A percentile compares a stretch with the other conserved stretches of the same genome.
Evolutionary conservation across 2,888 invertebrate species (phyloP).

Genomic region (Octonoba sinensis): DNA sequence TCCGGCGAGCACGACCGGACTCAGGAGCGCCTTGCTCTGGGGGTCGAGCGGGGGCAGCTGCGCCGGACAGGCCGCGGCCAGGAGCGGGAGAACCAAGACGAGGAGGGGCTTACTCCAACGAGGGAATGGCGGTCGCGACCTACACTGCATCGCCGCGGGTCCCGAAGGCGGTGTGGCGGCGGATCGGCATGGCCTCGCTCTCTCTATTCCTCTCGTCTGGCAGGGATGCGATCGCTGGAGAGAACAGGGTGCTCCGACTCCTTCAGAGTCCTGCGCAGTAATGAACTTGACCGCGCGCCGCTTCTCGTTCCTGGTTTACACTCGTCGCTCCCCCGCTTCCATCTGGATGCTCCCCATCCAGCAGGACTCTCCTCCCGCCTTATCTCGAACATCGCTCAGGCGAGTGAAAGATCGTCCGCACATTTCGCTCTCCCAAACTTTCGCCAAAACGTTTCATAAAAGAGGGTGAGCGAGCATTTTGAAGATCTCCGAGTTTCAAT

Average conservation of each 20-base stretch:
- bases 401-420: too few relatives aligned
- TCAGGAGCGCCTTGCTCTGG: conserved; percentile 43
- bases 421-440: not conserved
- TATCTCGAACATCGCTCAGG: too few relatives aligned
- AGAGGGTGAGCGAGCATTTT: too few relatives aligned
- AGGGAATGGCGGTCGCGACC: conserved; percentile 9
- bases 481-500: too few relatives aligned
- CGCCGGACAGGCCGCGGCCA: conserved; percentile 21
- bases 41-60: conserved; percentile 30
- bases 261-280: conserved; percentile 25
- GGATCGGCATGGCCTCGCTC: conserved; percentile 1
- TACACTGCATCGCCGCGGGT: conserved; percentile 40
- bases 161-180: conserved; percentile 36
- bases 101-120: conserved; percentile 21
- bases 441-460: too few relatives aligned
- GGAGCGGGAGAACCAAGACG: conserved; percentile 15
- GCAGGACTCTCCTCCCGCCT: conserved; percentile 14
- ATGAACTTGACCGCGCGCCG: conserved; percentile 36
- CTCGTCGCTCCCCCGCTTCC: not conserved
- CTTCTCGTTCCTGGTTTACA: not conserved
- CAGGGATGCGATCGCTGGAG: too few relatives aligned
- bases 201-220: too few relatives aligned
- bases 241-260: too few relatives aligned
- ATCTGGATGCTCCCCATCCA: not conserved
- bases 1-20: conserved; percentile 48